phyloP scores from a whole-genome alignment of 2,797 vertebrate genomes.

The Eremophila alpestris region DNA sequence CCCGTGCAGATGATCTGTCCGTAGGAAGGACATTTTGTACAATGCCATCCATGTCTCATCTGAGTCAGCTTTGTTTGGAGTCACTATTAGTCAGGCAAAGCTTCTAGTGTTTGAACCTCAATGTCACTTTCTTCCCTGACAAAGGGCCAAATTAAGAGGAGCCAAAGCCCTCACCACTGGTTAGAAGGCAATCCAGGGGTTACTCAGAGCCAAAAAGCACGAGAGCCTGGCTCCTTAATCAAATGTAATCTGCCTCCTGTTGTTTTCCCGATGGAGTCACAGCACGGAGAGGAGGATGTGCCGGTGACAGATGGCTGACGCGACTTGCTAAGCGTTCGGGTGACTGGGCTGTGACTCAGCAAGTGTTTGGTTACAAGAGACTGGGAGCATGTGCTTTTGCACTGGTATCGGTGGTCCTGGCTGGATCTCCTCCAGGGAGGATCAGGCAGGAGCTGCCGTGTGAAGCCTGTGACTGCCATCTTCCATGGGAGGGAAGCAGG shows the following conservation, averaged over 20 bases:
- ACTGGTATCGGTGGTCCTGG: not conserved
- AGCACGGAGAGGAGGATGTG: slow-evolving; percentile 59
- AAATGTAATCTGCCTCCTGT: slow-evolving; percentile 11
- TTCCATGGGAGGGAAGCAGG: not conserved
- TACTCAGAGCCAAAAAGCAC: not conserved
- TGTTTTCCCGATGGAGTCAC: slow-evolving; percentile 51
- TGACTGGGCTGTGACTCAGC: slow-evolving; percentile 71
- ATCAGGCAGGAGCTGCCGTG: not conserved
- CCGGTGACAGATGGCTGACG: slow-evolving; percentile 60
- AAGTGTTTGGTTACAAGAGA: slow-evolving; percentile 49
- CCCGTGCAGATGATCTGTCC: not conserved
- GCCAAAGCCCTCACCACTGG: not conserved
- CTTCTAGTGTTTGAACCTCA: not conserved
- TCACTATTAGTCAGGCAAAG: slow-evolving; percentile 34
- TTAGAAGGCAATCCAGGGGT: slow-evolving; percentile 31
- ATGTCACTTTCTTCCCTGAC: slow-evolving; percentile 32
- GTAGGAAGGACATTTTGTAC: not conserved
- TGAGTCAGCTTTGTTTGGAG: not conserved
- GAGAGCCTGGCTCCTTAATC: slow-evolving; percentile 5
- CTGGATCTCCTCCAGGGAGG: not conserved
- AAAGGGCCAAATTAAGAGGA: slow-evolving; percentile 10
- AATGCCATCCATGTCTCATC: not conserved
- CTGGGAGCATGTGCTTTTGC: not conserved
- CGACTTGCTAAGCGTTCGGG: not conserved
- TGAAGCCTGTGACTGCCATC: not conserved